Evolutionary conservation across 2,888 invertebrate species (phyloP).

Genomic region (Sphinx pinastri): DNA sequence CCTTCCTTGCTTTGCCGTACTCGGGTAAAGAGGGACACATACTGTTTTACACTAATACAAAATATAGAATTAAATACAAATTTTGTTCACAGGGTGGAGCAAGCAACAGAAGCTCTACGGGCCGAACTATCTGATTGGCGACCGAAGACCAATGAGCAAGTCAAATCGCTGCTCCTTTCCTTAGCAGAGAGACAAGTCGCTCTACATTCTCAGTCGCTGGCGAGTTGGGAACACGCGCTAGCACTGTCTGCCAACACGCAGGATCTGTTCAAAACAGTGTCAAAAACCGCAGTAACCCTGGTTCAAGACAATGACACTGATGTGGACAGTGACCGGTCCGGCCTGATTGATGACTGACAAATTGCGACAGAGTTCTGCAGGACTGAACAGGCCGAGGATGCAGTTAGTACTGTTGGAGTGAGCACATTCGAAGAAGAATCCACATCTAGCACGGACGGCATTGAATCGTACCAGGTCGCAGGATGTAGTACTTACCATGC

Average conservation of each 20-base stretch:
- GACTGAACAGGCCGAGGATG: slow-evolving; percentile 13
- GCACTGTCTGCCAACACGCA: slow-evolving; percentile 60
- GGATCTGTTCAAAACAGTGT: slow-evolving; percentile 73
- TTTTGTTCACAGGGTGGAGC: slow-evolving; percentile 59
- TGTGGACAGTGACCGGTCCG: slow-evolving; percentile 58
- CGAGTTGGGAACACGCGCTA: slow-evolving; percentile 69
- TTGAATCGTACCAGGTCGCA: neutral
- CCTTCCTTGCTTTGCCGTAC: too few relatives aligned
- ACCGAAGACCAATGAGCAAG: slow-evolving; percentile 65
- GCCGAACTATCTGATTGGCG: slow-evolving; percentile 73
- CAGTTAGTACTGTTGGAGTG: neutral
- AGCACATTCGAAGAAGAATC: neutral
- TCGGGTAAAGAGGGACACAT: too few relatives aligned
- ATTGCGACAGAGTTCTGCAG: slow-evolving; percentile 9
- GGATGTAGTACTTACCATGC: neutral
- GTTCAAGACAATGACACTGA: slow-evolving; percentile 37
- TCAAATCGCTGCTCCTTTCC: slow-evolving; percentile 63
- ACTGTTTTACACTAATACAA: neutral
- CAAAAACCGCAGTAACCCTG: slow-evolving; percentile 60
- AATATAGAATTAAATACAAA: neutral
- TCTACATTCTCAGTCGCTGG: slow-evolving; percentile 57
- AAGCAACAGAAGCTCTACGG: slow-evolving; percentile 72
- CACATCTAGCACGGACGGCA: neutral
- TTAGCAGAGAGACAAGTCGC: slow-evolving; percentile 64
- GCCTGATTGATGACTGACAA: slow-evolving; percentile 21